Conservation (phyloP, 2,113 vertebrate genomes). For the Tetraodon nigroviridis region DNA sequence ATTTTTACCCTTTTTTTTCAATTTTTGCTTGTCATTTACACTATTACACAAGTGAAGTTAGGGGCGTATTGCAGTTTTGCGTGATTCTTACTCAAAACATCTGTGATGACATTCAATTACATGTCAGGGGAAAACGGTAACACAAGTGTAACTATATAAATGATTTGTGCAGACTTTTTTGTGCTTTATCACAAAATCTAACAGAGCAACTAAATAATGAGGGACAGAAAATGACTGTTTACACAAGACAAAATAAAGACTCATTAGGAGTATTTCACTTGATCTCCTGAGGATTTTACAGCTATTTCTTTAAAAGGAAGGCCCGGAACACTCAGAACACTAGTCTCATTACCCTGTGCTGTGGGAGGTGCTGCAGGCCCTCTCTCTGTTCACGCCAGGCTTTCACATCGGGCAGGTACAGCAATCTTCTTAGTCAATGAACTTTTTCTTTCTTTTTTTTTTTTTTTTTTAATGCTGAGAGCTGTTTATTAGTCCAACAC, state of each 20-base stretch:
- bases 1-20: background rate
- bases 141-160: background rate
- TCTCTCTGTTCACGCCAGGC: constrained; percentile 41
- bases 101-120: constrained; percentile 27
- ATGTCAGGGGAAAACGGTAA: constrained; percentile 23
- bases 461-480: constrained; percentile 56
- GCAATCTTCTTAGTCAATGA: constrained; percentile 62
- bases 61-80: background rate
- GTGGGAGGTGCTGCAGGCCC: constrained; percentile 51
- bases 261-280: constrained; percentile 65
- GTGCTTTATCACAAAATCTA: constrained; percentile 28
- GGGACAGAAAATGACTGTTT: constrained; percentile 63
- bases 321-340: constrained; percentile 38
- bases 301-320: constrained; percentile 27
- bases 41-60: background rate
- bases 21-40: background rate
- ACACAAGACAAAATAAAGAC: constrained; percentile 51
- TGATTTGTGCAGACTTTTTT: background rate
- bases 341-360: constrained; percentile 35
- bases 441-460: no score
- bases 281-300: no score
- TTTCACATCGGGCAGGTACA: constrained; percentile 64
- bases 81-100: background rate
- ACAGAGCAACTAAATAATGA: constrained; percentile 35
- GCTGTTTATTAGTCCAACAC: constrained; percentile 84